Base-by-base conservation (phyloP, 1,140 invertebrate genomes). In the Listronotus bonariensis region DNA sequence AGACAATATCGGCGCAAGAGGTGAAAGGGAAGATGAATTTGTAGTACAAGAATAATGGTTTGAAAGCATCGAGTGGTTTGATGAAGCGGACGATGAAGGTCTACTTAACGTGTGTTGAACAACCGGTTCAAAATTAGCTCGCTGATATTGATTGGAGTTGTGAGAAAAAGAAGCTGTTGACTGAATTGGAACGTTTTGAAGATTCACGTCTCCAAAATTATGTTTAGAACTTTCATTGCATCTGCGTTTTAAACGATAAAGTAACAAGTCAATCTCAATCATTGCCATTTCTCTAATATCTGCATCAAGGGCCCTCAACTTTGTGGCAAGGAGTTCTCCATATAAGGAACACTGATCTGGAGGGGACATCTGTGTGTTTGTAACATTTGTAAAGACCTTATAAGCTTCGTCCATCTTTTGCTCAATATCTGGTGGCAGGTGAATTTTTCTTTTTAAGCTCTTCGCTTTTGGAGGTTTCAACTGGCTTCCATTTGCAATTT, bases 381-480 rank as follows among this genome's bases (percentile, higher is more conserved):
- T 38, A 40, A 38, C 40, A 56, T 56, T 56, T 55, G 41, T 43
- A 18, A 41, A 40, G 40, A 41, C 36, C 14, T 56, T 38, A 40
- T 56, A 41, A 20, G 40, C 53, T 56, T 56, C 40, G 34, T 56
- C 53, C 53, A 56, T 56, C 49, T 52, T 52, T 52, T 52, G 20
- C 2, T 52, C 49, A 52, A 52, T 52, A 52, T 52, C 49, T 52
- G 49, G 32, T 52, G 49, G 49, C 20, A 52, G 49, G 49, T 14
- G 32, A 52, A 11, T 51, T 26, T 26, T 51, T 51, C 31, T 51
- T 51, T 51, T 51, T 51, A 20, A 51, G 26, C 15, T 45, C 12
- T 46, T 46, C 9, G 3, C 43, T 46, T 46, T 17, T 46, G 43
- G 43, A 46, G 43, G 43, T 46, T 20, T 46, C 43, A 46, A 46